Conservation (phyloP, 2,113 vertebrate species). For the Cercocebus atys region DNA sequence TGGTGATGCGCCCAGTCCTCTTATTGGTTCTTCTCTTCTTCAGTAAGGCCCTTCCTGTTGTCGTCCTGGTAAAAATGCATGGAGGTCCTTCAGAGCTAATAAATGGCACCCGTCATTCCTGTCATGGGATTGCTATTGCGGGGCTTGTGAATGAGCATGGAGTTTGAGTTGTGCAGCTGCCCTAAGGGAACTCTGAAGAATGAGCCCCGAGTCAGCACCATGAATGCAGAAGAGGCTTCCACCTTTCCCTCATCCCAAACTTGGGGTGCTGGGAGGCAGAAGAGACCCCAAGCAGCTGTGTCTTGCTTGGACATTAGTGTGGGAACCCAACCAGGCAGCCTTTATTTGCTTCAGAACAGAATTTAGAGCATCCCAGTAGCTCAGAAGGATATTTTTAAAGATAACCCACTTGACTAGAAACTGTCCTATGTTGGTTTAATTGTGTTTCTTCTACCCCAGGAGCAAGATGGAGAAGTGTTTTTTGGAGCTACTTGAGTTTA, state of each 20-base stretch:
- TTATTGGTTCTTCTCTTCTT: too few relatives aligned
- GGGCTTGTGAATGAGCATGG: slow-evolving; percentile 73
- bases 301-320: slow-evolving; percentile 72
- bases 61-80: slow-evolving; percentile 53
- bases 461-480: slow-evolving; percentile 92
- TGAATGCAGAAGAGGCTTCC: slow-evolving; percentile 64
- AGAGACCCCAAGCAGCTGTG: slow-evolving; percentile 58
- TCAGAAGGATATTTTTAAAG: slow-evolving; percentile 71
- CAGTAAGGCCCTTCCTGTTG: too few relatives aligned
- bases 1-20: too few relatives aligned
- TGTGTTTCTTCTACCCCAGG: slow-evolving; percentile 77
- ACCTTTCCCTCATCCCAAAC: slow-evolving; percentile 69
- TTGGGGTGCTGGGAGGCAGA: slow-evolving; percentile 72
- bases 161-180: slow-evolving; percentile 72
- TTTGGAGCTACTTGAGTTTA: slow-evolving; percentile 89
- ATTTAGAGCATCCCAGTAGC: slow-evolving; percentile 10
- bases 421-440: slow-evolving; percentile 72
- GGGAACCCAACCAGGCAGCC: slow-evolving; percentile 53
- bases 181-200: slow-evolving; percentile 84
- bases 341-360: slow-evolving; percentile 36
- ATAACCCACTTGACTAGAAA: slow-evolving; percentile 70
- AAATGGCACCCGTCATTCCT: slow-evolving; percentile 84
- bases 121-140: too few relatives aligned
- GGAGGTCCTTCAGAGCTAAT: slow-evolving; percentile 81
- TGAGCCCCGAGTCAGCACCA: slow-evolving; percentile 69